Percentiles rank a stretch among this genome's conserved stretches.
phyloP scores from a whole-genome alignment of 2,797 vertebrate genomes.

The Triplophysa yarkandensis region DNA sequence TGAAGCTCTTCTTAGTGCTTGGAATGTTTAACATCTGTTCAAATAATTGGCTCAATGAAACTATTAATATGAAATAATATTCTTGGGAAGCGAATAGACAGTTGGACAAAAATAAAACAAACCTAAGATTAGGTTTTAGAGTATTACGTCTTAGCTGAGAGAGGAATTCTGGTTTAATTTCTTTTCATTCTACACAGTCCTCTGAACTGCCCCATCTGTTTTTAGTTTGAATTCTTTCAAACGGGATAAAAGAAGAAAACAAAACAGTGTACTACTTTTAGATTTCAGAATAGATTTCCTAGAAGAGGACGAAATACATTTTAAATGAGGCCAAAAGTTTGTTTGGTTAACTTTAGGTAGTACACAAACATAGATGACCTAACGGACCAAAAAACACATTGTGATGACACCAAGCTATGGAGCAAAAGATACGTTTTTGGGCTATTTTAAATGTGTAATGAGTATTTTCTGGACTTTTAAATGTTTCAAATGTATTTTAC shows the following conservation, averaged over 20 bases:
- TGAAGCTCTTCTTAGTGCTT: slow-evolving; percentile 10
- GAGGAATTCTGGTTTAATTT: not conserved
- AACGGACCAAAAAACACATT: not conserved
- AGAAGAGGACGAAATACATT: not conserved
- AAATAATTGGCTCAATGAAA: slow-evolving; percentile 25
- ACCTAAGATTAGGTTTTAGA: not conserved
- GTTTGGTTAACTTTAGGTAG: not conserved
- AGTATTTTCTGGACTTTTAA: no score
- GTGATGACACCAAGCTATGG: not conserved
- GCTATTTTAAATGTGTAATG: no score
- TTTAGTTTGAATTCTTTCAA: slow-evolving; percentile 10
- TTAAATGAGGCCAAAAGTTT: not conserved
- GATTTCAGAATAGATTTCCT: not conserved
- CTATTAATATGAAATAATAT: slow-evolving; percentile 2
- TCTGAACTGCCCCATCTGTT: not conserved
- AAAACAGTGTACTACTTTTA: not conserved
- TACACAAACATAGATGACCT: not conserved
- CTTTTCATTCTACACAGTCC: not conserved
- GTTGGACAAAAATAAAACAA: slow-evolving; percentile 10
- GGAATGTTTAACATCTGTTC: slow-evolving; percentile 26
- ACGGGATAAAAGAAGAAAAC: slow-evolving; percentile 2
- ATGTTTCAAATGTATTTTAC: not conserved
- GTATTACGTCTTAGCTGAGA: not conserved
- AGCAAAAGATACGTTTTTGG: not conserved
- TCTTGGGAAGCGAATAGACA: slow-evolving; percentile 7